Base-by-base conservation (phyloP, 2,797 vertebrate genomes). In the Amniataba percoides region DNA sequence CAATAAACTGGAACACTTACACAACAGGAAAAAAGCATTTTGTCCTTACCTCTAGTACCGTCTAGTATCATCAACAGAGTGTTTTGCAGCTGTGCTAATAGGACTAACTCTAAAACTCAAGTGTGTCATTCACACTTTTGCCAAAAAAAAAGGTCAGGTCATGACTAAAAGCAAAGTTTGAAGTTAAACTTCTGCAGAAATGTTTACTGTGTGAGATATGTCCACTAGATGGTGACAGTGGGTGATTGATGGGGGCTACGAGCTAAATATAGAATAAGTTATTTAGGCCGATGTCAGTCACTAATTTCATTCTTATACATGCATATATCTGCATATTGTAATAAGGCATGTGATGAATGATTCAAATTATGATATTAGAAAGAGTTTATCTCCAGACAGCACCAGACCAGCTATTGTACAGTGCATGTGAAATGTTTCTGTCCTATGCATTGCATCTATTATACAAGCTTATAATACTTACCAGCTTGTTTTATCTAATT, bases 161-260 rank as follows among this genome's bases (percentile, higher is more conserved):
- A 19, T 25, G 7, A 43, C 23, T 52, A 31, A 63, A 59, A 3
- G 11, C 1, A 49, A 31, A 36, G 0, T 48, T 49, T 59, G 2
- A 42, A 4, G 7, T 10, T 16, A 18, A 62, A 52, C 16, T 1
- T 39, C 7, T 16, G 21, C 13, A 58, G 27, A 56, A 16, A 40
- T 23, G n/a, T 46, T 27, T 7, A 16, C n/a, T 21, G 11, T 21
- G 5, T 57, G 9, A 27, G 15, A 23, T 49, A 46, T 42, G 18
- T 57, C 60, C 77, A 74, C 65, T 51, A 80, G 21, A 42, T 56
- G 75, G 68, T 49, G 58, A 42, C 53, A 31, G 0, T 73, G 25
- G 12, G 7, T 7, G 51, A 68, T 10, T 3, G 3, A 3, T 53
- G 46, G 14, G 36, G 23, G 31, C 10, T 57, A 31, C 15, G 36